Evolutionary conservation across 2,113 vertebrate genomes (phyloP), one percentile per base, ranked within the genome.

Genomic region (Sisor rabdophorus): DNA sequence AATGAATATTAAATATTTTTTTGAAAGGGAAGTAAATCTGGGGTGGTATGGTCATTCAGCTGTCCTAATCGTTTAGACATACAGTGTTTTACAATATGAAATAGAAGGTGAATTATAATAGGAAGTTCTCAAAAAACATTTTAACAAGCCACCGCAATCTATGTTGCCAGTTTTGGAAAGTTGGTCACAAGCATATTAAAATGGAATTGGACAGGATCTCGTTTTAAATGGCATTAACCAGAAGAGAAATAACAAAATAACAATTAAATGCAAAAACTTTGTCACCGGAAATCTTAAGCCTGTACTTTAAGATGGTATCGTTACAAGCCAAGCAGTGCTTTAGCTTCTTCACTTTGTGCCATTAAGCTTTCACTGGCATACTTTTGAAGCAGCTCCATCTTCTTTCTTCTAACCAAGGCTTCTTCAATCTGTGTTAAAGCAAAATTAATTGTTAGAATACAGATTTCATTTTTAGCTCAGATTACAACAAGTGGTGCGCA

Each of bases 321-420:
- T 87, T 89, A 98, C 52, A 98, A 75, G 0, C 97, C 97, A 63
- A 99, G 26, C 9, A 99, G 91, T 2, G 94, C 87, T 81, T 89
- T 94, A 68, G 97, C 97, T 22, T 98, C 95, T 71, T 96, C 94
- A 0, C 95, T 98, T 84, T 98, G 97, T 2, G 96, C 95, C 92
- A 97, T 92, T n/a, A 99, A 88, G 11, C 93, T 93, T 86, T 98
- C 97, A 17, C 97, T 98, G 76, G 97, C 95, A 0, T 98, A 99
- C n/a, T 97, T 97, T 86, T 97, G 94, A 26, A 99, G 87, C 50
- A 99, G 84, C 81, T 99, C 97, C 96, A 98, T 98, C 91, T 99
- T 99, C 91, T 98, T 99, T 79, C 96, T 93, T 54, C 94, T 88
- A 3, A 98, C 93, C 15, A 98, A 92, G 16, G 96, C 97, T 82